These are phyloP conservation scores for Megaceryle maxima DNA, from an alignment of 2,113 vertebrate genomes.

Conservation along the genomic window DNA sequence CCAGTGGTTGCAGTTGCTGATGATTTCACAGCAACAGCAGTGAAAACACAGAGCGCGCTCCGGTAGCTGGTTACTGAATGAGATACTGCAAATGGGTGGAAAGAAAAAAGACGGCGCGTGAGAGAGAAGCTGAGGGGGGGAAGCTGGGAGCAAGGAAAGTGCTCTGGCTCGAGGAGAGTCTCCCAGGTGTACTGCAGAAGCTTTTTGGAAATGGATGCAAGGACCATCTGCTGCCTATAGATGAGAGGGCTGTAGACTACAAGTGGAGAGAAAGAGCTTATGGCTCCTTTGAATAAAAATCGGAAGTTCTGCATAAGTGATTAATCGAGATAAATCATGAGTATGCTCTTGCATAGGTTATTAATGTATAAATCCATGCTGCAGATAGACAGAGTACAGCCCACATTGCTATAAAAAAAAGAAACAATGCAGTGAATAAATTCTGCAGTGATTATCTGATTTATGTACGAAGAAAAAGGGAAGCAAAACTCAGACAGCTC, in stretches of 20 bases:
- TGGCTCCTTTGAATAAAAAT: slow-evolving; percentile 43
- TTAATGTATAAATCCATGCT: slow-evolving; percentile 27
- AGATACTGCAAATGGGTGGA: slow-evolving; percentile 37
- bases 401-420: slow-evolving; percentile 35
- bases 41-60: slow-evolving; percentile 42
- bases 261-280: not conserved
- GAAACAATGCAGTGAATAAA: slow-evolving; percentile 59
- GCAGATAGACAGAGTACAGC: slow-evolving; percentile 18
- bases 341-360: slow-evolving; percentile 26
- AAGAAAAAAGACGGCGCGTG: slow-evolving; percentile 20
- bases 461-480: slow-evolving; percentile 15
- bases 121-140: slow-evolving; percentile 47
- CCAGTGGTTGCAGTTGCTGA: slow-evolving; percentile 82
- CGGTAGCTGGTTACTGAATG: slow-evolving; percentile 33
- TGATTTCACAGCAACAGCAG: slow-evolving; percentile 79
- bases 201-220: slow-evolving; percentile 73
- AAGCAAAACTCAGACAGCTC: slow-evolving; percentile 24
- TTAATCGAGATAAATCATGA: slow-evolving; percentile 40
- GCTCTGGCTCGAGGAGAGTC: slow-evolving; percentile 47
- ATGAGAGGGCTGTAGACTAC: slow-evolving; percentile 33
- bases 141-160: slow-evolving; percentile 45
- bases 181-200: slow-evolving; percentile 62
- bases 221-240: slow-evolving; percentile 74
- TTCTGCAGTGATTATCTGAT: slow-evolving; percentile 53
- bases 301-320: slow-evolving; percentile 60